These are phyloP conservation scores for Heteropelma amictum DNA, from an alignment of 2,888 invertebrate genomes.

Conservation along the genomic window DNA sequence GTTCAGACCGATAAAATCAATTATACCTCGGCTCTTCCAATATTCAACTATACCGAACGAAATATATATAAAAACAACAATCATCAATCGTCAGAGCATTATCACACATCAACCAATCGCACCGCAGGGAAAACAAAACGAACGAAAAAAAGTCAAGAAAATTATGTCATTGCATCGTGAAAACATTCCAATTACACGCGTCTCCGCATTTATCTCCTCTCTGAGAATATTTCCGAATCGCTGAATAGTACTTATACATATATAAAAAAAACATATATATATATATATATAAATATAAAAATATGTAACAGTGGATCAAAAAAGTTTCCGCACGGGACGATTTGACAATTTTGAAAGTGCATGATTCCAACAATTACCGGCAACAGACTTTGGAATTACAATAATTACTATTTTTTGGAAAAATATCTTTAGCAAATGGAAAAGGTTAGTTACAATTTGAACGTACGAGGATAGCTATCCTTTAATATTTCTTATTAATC, in stretches of 20 bases:
- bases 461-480: no score
- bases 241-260: constrained; percentile 37
- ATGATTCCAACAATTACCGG: no score
- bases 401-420: no score
- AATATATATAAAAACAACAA: constrained; percentile 45
- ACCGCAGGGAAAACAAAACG: background rate
- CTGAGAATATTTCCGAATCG: constrained; percentile 30
- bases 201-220: constrained; percentile 49
- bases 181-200: constrained; percentile 60
- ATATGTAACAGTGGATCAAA: no score
- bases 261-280: background rate
- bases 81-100: constrained; percentile 37
- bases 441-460: no score
- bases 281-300: background rate
- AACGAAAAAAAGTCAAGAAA: constrained; percentile 13
- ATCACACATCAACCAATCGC: constrained; percentile 17
- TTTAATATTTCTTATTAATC: no score
- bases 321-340: no score
- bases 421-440: no score
- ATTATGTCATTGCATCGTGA: constrained; percentile 54
- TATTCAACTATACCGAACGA: constrained; percentile 69
- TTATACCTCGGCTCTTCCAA: constrained; percentile 54
- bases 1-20: constrained; percentile 69
- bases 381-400: no score
- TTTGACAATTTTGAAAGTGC: no score